These are phyloP conservation scores for Puma concolor DNA, from an alignment of 2,113 vertebrate species.

Conservation along the genomic window DNA sequence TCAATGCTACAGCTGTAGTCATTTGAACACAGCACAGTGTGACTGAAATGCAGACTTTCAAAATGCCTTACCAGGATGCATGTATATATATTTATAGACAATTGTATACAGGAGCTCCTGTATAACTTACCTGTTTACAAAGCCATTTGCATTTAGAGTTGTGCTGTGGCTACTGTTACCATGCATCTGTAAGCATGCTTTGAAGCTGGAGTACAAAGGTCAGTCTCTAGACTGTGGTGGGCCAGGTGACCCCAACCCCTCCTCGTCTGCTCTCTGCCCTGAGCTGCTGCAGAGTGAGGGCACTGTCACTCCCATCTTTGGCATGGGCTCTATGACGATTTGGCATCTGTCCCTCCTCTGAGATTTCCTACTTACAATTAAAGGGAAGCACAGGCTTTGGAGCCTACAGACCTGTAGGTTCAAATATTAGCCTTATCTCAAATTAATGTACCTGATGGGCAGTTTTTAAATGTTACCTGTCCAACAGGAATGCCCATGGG, in stretches of 20 bases:
- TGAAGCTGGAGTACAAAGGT: background rate
- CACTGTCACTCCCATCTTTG: background rate
- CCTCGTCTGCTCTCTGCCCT: background rate
- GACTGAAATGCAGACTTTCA: background rate
- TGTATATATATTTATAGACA: background rate
- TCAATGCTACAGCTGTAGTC: background rate
- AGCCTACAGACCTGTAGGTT: background rate
- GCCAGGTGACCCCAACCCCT: background rate
- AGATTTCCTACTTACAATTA: background rate
- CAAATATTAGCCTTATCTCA: background rate
- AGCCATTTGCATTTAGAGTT: background rate
- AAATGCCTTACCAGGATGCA: background rate
- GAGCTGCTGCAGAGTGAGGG: background rate
- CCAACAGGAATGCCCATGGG: background rate
- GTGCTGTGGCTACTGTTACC: background rate
- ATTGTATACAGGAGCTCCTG: background rate
- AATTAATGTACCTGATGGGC: background rate
- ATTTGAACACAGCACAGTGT: background rate
- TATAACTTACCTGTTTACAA: background rate
- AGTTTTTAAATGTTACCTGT: background rate
- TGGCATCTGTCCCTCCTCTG: background rate
- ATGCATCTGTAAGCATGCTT: background rate
- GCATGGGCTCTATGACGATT: background rate
- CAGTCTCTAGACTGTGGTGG: background rate
- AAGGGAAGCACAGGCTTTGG: background rate